Conservation (phyloP, 2,888 invertebrate genomes). For the Aspidiotus rigidus region DNA sequence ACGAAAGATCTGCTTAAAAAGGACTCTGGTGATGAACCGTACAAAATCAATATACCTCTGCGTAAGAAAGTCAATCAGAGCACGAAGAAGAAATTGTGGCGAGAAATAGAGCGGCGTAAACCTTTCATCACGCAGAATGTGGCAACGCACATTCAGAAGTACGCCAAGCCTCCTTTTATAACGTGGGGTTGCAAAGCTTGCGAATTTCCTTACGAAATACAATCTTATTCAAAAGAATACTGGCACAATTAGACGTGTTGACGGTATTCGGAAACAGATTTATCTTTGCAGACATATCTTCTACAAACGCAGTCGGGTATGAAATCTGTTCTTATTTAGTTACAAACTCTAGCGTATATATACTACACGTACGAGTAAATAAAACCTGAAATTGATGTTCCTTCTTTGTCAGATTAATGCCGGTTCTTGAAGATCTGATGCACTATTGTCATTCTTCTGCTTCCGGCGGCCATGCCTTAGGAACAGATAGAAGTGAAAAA, state of each 20-base stretch:
- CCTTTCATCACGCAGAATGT: conserved; percentile 25
- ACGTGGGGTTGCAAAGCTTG: conserved; percentile 27
- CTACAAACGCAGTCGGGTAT: too few relatives aligned
- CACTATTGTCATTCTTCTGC: too few relatives aligned
- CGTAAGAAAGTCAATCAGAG: conserved; percentile 18
- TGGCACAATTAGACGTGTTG: background rate
- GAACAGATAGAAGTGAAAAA: too few relatives aligned
- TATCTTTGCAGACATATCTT: too few relatives aligned
- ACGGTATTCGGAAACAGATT: too few relatives aligned
- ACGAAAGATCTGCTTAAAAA: conserved; percentile 7
- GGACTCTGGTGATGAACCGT: conserved; percentile 19
- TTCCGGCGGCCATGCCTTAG: too few relatives aligned
- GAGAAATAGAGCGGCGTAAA: conserved; percentile 24
- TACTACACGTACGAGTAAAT: too few relatives aligned
- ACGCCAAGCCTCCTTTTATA: conserved; percentile 27
- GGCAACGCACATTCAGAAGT: conserved; percentile 18
- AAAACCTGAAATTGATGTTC: too few relatives aligned
- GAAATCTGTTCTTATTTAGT: too few relatives aligned
- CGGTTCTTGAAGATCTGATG: too few relatives aligned
- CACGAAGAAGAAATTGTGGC: conserved; percentile 29
- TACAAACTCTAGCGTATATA: too few relatives aligned
- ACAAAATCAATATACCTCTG: conserved; percentile 18
- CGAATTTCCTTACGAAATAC: background rate
- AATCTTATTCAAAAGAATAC: conserved; percentile 7
- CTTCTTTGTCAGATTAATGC: too few relatives aligned